Base-by-base conservation (phyloP, 2,797 vertebrate species). In the Gymnoscopelus microlampas region DNA sequence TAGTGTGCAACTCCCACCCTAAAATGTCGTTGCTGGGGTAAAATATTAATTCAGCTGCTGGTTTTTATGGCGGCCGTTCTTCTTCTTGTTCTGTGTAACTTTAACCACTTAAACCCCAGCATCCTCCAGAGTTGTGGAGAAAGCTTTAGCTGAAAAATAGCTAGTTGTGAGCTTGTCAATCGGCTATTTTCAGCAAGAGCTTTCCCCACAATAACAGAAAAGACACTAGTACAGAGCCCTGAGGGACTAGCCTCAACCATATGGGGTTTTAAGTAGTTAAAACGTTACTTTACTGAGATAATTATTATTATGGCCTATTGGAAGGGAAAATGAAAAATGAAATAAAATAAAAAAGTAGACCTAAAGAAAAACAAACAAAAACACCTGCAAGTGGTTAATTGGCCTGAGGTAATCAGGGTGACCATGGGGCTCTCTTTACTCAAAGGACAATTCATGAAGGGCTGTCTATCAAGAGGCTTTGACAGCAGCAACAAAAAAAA, bases 381-480 rank as follows among this genome's bases (percentile, higher is more conserved):
- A 88, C 73, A 78, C 71, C 74, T 79, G 83, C 88, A 90, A 67
- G 81, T 91, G 88, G 86, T 76, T 76, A 88, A 91, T 82, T 77
- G 76, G 70, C 13, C 62, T 73, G 9, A 83, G 65, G 88, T 83
- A 82, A 86, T 82, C 73, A 74, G 81, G 55, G 68, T 19, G 70
- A 72, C 50, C 49, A 6, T 9, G n/a, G 61, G 68, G 63, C 29
- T 24, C 72, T 32, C 32, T 66, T 61, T 59, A 74, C 49, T 35
- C 72, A 65, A 75, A 64, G 69, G 57, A 63, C 26, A 74, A 71
- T 80, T 82, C 73, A 75, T 65, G 76, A 6, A 68, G 48, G 26
- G 50, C 47, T 14, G 68, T 56, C 60, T 29, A 70, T 49, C 57
- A 54, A 65, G 62, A 59, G 39, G 53, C 62, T 19, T 29, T 53